Percentiles rank a stretch among this genome's conserved stretches.
Evolutionary conservation across 2,113 vertebrate species (phyloP).

Genomic region (Heptranchias perlo): DNA sequence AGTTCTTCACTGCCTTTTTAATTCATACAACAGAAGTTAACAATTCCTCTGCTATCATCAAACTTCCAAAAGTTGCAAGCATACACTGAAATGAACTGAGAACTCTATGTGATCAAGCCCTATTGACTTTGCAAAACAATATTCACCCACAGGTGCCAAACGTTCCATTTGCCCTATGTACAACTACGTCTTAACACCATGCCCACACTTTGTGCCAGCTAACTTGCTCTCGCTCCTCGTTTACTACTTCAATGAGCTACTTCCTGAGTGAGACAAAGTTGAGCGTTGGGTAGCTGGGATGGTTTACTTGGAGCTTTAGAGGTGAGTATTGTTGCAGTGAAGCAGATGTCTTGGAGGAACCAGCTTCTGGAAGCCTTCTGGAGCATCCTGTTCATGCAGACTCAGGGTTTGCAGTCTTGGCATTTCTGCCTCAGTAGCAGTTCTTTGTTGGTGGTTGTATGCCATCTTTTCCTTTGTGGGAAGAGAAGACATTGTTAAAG

Average conservation of each 20-base stretch:
- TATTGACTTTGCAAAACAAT: not conserved
- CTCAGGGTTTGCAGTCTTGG: not conserved
- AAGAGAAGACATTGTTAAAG: not conserved
- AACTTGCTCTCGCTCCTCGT: not conserved
- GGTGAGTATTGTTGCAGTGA: too few relatives aligned
- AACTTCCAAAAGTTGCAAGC: not conserved
- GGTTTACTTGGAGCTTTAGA: too few relatives aligned
- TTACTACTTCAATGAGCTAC: too few relatives aligned
- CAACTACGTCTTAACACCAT: not conserved
- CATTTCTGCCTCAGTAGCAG: not conserved
- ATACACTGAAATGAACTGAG: not conserved
- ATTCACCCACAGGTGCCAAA: not conserved
- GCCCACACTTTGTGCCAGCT: not conserved
- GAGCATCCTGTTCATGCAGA: not conserved
- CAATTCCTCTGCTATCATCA: not conserved
- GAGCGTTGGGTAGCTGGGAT: too few relatives aligned
- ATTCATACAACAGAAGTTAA: not conserved
- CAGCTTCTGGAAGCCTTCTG: too few relatives aligned
- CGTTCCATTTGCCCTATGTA: not conserved
- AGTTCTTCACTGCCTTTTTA: not conserved
- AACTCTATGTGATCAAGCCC: not conserved
- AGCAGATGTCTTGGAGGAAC: too few relatives aligned
- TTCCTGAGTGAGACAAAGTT: too few relatives aligned
- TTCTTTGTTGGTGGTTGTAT: not conserved
- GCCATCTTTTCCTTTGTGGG: not conserved